Evolutionary conservation across 2,797 vertebrate genomes (phyloP), one percentile per base, ranked within the genome.

Genomic region (Fundulus diaphanus): DNA sequence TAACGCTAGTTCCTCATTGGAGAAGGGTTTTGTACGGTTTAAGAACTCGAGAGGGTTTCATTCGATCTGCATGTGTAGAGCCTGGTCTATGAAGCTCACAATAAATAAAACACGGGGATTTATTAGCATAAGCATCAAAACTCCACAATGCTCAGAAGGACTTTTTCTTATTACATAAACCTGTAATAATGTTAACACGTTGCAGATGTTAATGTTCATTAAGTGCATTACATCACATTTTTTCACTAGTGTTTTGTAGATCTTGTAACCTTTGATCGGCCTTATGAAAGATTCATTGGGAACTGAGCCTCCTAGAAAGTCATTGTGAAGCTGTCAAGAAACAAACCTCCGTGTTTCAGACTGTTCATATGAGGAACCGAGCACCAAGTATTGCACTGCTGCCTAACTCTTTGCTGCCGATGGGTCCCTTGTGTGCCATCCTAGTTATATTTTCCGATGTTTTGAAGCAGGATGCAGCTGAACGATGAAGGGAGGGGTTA

Each of bases 371-470:
- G 56, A 81, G 48, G 70, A 72, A 54, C 57, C 33, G 49, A 37
- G 48, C 59, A 54, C 68, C 76, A 73, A 24, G 63, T 27, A 66
- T 42, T 66, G 11, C 5, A 42, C 37, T n/a, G 63, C 24, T 44
- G 61, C 74, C 74, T 82, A 81, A 90, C 81, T 89, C 81, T 76
- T 88, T 81, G 72, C 83, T 69, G 80, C 71, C 80, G 75, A 79
- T 74, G 56, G 35, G 24, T 82, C 73, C 46, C 69, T 12, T 8
- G 46, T 57, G 67, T 52, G 29, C 56, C 29, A 59, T 63, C 65
- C 57, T 37, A 40, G 37, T 66, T 75, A 35, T 27, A 16, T n/a
- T 66, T 66, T 66, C 12, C 15, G 24, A 44, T 40, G 56, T 51
- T 67, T 81, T 56, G 76, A 74, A 73, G 48, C 24, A 59, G 49